A percentile compares a stretch with the other conserved stretches of the same genome.
Conservation (phyloP, 2,797 vertebrate species). For the Xenops minutus region DNA sequence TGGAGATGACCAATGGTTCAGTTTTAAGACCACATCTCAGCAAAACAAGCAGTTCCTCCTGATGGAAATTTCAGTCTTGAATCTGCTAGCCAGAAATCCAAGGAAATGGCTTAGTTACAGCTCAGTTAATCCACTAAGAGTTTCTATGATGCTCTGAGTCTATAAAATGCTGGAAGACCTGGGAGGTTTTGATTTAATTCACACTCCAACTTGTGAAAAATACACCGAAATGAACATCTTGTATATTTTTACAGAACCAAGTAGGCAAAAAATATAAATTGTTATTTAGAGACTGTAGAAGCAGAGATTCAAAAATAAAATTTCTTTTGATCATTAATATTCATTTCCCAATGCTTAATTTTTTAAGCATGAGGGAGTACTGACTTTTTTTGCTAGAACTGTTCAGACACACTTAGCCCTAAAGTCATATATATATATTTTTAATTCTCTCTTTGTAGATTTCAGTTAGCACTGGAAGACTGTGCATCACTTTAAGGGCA, state of each 20-base stretch:
- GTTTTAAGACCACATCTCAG: neutral
- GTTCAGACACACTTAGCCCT: slow-evolving; percentile 12
- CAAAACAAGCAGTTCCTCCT: neutral
- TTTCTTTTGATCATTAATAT: slow-evolving; percentile 49
- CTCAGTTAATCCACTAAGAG: slow-evolving; percentile 1
- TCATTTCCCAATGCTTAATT: slow-evolving; percentile 42
- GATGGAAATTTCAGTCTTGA: slow-evolving; percentile 11
- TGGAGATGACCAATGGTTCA: neutral
- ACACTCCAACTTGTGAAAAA: neutral
- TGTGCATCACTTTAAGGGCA: neutral
- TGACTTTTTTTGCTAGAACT: neutral
- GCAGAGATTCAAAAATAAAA: slow-evolving; percentile 14
- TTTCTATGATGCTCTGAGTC: neutral
- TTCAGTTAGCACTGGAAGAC: slow-evolving; percentile 22
- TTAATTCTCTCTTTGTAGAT: slow-evolving; percentile 12
- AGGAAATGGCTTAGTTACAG: slow-evolving; percentile 37
- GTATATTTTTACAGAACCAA: neutral
- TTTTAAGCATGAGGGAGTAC: slow-evolving; percentile 36
- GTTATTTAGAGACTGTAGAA: neutral
- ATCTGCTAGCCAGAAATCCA: slow-evolving; percentile 26
- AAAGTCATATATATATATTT: neutral
- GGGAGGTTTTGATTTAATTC: neutral
- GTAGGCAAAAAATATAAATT: neutral
- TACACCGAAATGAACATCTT: neutral
- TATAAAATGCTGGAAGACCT: neutral